These are phyloP conservation scores for Lysandra bellargus DNA, from an alignment of 2,888 invertebrate genomes.

Conservation along the genomic window DNA sequence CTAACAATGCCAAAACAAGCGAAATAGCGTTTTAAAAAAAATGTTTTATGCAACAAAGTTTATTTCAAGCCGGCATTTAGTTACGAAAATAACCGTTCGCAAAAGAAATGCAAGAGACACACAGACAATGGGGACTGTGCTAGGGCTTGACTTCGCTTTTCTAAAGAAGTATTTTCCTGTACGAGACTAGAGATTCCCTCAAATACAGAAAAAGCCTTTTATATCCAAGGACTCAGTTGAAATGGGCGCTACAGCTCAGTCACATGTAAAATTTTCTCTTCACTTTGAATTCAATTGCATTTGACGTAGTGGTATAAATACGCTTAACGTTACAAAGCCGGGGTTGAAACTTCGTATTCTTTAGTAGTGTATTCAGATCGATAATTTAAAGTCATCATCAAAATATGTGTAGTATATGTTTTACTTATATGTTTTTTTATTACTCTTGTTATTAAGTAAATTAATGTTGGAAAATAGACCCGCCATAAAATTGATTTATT, in stretches of 20 bases:
- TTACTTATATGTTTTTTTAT: too few relatives aligned
- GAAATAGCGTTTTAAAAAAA: not conserved
- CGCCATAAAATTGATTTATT: too few relatives aligned
- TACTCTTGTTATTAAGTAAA: too few relatives aligned
- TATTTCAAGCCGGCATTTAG: not conserved
- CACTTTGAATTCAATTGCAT: slow-evolving; percentile 25
- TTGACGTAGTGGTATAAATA: slow-evolving; percentile 16
- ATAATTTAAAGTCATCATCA: not conserved
- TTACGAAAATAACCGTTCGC: slow-evolving; percentile 12
- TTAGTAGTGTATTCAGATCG: not conserved
- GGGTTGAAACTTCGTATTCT: not conserved
- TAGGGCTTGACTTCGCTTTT: slow-evolving; percentile 30
- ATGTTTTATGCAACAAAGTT: slow-evolving; percentile 19
- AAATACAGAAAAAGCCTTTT: slow-evolving; percentile 32
- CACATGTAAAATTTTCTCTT: slow-evolving; percentile 29
- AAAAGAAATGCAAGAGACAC: slow-evolving; percentile 27
- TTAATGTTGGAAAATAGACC: too few relatives aligned
- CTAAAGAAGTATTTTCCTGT: slow-evolving; percentile 32
- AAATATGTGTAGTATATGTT: not conserved
- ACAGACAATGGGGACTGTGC: slow-evolving; percentile 26
- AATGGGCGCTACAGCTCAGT: slow-evolving; percentile 31
- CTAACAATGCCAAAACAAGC: not conserved
- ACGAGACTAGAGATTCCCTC: slow-evolving; percentile 29
- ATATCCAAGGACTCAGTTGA: slow-evolving; percentile 30
- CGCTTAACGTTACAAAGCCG: not conserved